Conservation (phyloP, 1,140 invertebrate genomes). For the Riptortus pedestris region DNA sequence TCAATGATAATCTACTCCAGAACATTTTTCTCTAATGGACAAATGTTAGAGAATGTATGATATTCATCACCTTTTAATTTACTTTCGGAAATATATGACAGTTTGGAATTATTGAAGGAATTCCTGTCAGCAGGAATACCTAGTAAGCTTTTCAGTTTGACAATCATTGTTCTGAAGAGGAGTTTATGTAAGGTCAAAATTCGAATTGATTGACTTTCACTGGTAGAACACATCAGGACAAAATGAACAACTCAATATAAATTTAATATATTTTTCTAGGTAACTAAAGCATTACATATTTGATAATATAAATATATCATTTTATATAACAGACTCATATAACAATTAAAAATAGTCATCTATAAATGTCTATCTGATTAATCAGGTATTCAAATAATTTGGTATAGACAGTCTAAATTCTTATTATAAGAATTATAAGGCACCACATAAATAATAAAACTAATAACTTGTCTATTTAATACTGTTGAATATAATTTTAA, state of each 20-base stretch:
- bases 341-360: not conserved
- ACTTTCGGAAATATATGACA: too few relatives aligned
- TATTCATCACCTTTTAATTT: too few relatives aligned
- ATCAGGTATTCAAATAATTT: conserved; percentile 10
- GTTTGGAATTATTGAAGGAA: too few relatives aligned
- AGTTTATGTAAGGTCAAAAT: too few relatives aligned
- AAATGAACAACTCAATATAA: conserved; percentile 6
- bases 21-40: too few relatives aligned
- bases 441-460: not conserved
- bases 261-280: conserved; percentile 9
- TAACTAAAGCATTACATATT: conserved; percentile 16
- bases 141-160: too few relatives aligned
- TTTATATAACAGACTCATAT: not conserved
- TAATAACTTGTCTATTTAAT: not conserved
- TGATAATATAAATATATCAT: not conserved
- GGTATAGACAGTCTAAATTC: not conserved
- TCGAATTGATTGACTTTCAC: too few relatives aligned
- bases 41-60: too few relatives aligned
- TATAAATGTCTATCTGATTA: not conserved
- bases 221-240: too few relatives aligned
- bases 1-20: too few relatives aligned
- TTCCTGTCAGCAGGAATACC: too few relatives aligned
- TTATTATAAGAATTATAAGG: not conserved
- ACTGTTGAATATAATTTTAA: not conserved
- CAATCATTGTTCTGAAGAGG: too few relatives aligned